phyloP scores from a whole-genome alignment of 1,140 invertebrate genomes.

The Anagrus nilaparvatae region DNA sequence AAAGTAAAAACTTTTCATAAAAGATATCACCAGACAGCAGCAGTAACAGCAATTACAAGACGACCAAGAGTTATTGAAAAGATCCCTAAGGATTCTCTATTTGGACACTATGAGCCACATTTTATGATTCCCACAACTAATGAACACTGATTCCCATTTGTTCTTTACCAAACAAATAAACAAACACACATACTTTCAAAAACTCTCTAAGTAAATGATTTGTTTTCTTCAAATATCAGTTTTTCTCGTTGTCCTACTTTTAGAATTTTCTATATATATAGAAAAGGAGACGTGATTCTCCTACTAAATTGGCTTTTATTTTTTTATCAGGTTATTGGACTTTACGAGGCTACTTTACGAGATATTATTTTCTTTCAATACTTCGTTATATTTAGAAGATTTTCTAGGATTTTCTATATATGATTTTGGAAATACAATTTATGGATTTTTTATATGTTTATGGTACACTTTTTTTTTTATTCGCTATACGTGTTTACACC shows the following conservation, averaged over 20 bases:
- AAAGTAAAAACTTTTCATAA: constrained; percentile 27
- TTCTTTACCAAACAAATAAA: no score
- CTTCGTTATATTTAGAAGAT: constrained; percentile 15
- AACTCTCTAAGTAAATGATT: no score
- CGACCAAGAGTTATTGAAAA: constrained; percentile 43
- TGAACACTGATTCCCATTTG: constrained; percentile 42
- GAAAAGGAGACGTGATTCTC: constrained; percentile 16
- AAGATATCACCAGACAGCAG: constrained; percentile 38
- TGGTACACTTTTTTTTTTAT: no score
- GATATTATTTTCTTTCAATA: constrained; percentile 19
- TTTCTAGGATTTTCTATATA: no score
- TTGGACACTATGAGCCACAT: constrained; percentile 23
- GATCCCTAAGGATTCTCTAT: no score
- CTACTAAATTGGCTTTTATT: constrained; percentile 5
- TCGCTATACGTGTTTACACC: no score
- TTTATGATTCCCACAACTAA: constrained; percentile 32
- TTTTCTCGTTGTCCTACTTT: no score
- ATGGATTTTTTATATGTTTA: no score
- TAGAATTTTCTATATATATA: no score
- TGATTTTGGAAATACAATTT: no score
- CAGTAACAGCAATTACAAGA: constrained; percentile 40
- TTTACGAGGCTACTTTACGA: constrained; percentile 9
- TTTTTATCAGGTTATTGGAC: constrained; percentile 15
- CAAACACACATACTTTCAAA: no score
- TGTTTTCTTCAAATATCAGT: no score